Evolutionary conservation across 1,140 invertebrate species (phyloP), one percentile per base, ranked within the genome.

Genomic region (Drosophila paulistorum): DNA sequence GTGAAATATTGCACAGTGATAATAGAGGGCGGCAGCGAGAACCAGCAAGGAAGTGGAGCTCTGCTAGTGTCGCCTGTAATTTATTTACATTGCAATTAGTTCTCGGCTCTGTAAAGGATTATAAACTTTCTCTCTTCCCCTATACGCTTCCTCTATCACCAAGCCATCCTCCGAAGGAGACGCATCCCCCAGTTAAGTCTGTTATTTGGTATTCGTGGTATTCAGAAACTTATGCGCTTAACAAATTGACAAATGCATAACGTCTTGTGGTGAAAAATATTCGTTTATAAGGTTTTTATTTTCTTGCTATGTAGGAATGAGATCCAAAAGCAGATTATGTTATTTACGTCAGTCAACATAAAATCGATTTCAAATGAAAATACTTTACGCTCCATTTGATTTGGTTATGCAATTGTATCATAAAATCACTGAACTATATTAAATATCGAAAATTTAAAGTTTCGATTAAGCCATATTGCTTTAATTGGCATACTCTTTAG

Each of bases 11-110:
- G 79, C 74, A 42, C 37, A 37, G 20, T 2, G 26, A 4, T 14
- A 6, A 20, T 14, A 48, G 10, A 7, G 51, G 41, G n/a, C 13
- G 35, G 20, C 9, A 59, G 17, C 13, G 39, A 30, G 7, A 10
- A 51, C 62, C 35, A 17, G 26, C 23, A 62, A n/a, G 17, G 20
- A 11, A 42, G 20, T 39, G n/a, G 23, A 54, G 63, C 59, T 68
- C 72, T 80, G 82, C 79, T 78, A 77, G 81, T 84, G 84, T 89
- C 85, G 75, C 68, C 73, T 76, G 90, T 91, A 91, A 91, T 91
- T 91, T 91, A 91, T 91, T 89, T 90, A 89, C 90, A 91, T 89
- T 83, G 89, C 90, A 91, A 91, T 91, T 91, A 91, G 89, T 90
- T 91, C 77, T 73, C 81, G 86, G 85, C 82, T 89, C 77, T 79